Base-by-base conservation (phyloP, 2,888 invertebrate species). In the Gnatocerus cornutus region DNA sequence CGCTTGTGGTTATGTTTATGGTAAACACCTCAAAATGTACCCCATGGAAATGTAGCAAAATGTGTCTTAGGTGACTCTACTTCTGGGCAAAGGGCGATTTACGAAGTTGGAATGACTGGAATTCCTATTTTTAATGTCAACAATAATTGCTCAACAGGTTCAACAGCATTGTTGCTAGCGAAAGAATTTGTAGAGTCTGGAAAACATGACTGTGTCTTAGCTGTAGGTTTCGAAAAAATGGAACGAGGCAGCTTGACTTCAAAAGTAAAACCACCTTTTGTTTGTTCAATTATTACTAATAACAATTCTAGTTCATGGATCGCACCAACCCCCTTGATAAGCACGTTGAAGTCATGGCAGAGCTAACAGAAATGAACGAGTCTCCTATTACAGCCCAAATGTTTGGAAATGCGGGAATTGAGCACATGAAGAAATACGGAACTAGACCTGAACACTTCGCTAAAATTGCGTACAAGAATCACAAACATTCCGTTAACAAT, bases 221-320 rank as follows among this genome's bases (percentile, higher is more conserved):
- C 98, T 0, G 86, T 98, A 29, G 99, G 99, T 3, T 99, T 99
- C 84, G 99, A 99, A 83, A 99, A 98, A 86, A 99, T 99, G 99
- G 92, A 97, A 75, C 89, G 91, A 9, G 99, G 99, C 0, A 97
- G 98, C 0, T 87, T 99, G 8, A 86, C 90, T 9, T 85, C 90
- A 0, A 92, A 91, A 85, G 94, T 92, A 84, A 55, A 55, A 46
- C 5, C n/a, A 13, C 13, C 14, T 55, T 30, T 10, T n/a, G 21
- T 43, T 1, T 45, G 0, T 13, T 39, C 16, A 33, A 56, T 39
- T 56, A 48, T 55, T 37, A 12, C 14, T 9, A 55, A 27, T n/a
- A 16, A 29, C 16, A 13, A 80, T 68, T 77, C 33, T 78, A 91
- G 89, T 93, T 88, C 77, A 87, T 87, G 55, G 97, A 98, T 83